Percentiles rank a stretch among this genome's conserved stretches.
Evolutionary conservation across 2,797 vertebrate species (phyloP).

Genomic region (Anas capensis): DNA sequence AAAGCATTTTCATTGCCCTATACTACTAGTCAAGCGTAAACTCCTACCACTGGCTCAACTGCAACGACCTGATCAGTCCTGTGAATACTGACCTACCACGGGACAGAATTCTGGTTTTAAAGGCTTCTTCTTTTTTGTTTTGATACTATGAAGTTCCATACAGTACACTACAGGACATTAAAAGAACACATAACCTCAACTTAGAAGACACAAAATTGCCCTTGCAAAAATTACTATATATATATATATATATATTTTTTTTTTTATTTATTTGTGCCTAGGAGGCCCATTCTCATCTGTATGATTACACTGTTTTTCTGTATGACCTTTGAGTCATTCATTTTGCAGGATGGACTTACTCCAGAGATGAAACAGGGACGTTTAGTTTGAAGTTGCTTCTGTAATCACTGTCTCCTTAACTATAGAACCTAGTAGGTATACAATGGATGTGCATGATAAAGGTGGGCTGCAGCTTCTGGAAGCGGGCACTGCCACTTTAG

Average conservation of each 20-base stretch:
- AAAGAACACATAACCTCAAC: background rate
- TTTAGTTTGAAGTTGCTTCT: background rate
- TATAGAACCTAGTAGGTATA: background rate
- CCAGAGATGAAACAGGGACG: background rate
- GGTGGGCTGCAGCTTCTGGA: background rate
- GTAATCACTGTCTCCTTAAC: background rate
- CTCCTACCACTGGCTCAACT: background rate
- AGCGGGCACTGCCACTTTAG: background rate
- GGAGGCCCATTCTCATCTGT: background rate
- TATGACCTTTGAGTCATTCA: background rate
- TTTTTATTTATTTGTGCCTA: background rate
- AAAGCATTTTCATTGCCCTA: background rate
- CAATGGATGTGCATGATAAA: background rate
- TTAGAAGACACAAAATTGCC: background rate
- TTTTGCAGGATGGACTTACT: background rate
- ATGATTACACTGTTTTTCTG: background rate
- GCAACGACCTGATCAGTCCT: background rate
- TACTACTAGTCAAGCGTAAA: background rate
- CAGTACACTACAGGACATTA: background rate
- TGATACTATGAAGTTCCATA: background rate
- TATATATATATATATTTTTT: background rate
- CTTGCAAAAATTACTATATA: background rate
- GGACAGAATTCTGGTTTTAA: background rate
- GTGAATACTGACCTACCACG: rapidly evolving
- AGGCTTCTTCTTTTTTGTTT: background rate